Evolutionary conservation across 1,140 invertebrate species (phyloP), one percentile per base, ranked within the genome.

Genomic region (Dendrolimus kikuchii): DNA sequence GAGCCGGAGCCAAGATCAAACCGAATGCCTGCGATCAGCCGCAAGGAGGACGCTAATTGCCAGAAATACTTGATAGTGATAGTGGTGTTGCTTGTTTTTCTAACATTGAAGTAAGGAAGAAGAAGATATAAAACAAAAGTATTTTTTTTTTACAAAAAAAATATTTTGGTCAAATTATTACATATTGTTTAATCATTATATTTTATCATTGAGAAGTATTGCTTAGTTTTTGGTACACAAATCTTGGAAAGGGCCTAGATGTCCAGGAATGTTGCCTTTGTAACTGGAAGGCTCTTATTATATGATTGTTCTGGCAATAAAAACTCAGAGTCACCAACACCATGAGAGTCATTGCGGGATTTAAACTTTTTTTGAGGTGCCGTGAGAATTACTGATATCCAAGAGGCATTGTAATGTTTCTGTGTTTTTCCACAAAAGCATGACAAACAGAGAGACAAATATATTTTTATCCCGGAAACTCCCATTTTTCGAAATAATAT

Each of bases 161-260:
- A 49, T 55, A 49, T 55, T 45, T 55, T 46, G 4, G n/a, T 55
- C 40, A 49, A 23, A 23, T 23, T 23, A 3, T 23, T 23, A 23
- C 53, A 59, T 59, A 2, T 23, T 23, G 23, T 23, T 23, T 23
- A 23, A 23, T 23, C 23, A 23, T 23, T 23, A 23, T 23, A 59
- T 59, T 53, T 59, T 37, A 59, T 53, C 42, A 10, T 51, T 59
- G 47, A 53, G 47, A 53, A 59, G 51, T 59, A 59, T 59, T 59
- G 7, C 48, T 54, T 54, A 54, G 57, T 40, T 59, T 42, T 59
- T 55, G 49, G 57, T 55, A 48, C 49, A 59, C 44, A 59, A 59
- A 59, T 45, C 52, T 55, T 59, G 51, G 51, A 50, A 38, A 59
- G 40, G 8, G 43, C 37, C 57, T 58, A 51, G 51, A 49, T 51